phyloP scores from a whole-genome alignment of 1,140 invertebrate species.

The Heliconius nattereri region DNA sequence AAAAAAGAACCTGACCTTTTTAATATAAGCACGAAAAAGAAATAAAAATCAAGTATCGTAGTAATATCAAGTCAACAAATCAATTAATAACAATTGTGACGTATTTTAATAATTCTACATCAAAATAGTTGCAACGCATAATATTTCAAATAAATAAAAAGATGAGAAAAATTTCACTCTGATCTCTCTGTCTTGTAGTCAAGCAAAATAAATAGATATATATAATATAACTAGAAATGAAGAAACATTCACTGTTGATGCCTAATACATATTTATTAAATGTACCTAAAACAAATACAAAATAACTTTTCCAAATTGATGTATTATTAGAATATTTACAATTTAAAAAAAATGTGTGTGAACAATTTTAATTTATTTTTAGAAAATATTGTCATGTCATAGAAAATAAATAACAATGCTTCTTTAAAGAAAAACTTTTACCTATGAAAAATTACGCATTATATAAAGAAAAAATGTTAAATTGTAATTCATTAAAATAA shows the following conservation, averaged over 20 bases:
- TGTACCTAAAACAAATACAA: slow-evolving; percentile 30
- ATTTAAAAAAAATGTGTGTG: slow-evolving; percentile 42
- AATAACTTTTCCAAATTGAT: slow-evolving; percentile 45
- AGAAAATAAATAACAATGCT: background rate
- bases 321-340: slow-evolving; percentile 50
- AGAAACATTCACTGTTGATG: slow-evolving; percentile 28
- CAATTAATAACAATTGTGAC: too few relatives aligned
- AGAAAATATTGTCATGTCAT: background rate
- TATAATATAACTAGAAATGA: slow-evolving; percentile 19
- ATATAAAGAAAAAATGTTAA: background rate
- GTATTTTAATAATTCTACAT: too few relatives aligned
- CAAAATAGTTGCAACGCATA: too few relatives aligned
- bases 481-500: background rate
- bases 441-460: background rate
- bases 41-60: too few relatives aligned
- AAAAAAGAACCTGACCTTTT: background rate
- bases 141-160: background rate
- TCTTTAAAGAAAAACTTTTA: background rate
- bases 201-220: slow-evolving; percentile 28
- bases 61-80: too few relatives aligned
- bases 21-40: too few relatives aligned
- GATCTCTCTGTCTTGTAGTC: background rate
- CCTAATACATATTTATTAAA: slow-evolving; percentile 37
- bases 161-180: slow-evolving; percentile 13
- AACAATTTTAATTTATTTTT: slow-evolving; percentile 39